Evolutionary conservation across 2,797 vertebrate species (phyloP), one percentile per base, ranked within the genome.

Genomic region (Pseudocheirus occidentalis): DNA sequence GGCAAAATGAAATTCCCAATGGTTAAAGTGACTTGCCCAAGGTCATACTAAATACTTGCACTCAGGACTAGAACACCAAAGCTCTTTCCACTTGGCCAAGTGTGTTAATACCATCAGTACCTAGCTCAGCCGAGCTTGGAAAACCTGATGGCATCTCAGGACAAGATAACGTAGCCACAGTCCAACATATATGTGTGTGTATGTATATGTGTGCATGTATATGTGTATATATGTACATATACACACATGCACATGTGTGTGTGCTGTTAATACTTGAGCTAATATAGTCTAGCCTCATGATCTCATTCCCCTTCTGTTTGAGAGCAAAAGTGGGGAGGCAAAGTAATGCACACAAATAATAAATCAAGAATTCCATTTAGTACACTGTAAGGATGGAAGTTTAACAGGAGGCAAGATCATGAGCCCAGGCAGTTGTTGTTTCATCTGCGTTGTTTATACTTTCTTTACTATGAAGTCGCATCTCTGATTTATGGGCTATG

Each of bases 361-460:
- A 27, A 1, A 56, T 62, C 0, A 94, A 50, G 46, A 95, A 90
- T 93, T 92, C 95, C 81, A 73, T 91, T 91, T 73, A 94, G 52
- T 53, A 90, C 92, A 29, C 9, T 62, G 92, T 62, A 95, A 95
- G 94, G 24, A 12, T 91, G 10, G 11, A 96, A 10, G 24, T 40
- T 93, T 91, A 54, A 6, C 55, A 55, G 53, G 89, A 93, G 53
- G 50, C 28, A 95, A 97, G 93, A 92, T 90, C 31, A 46, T 58
- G 54, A 96, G 93, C 46, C 46, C 55, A 95, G 96, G 31, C 29
- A 93, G 90, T 55, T 59, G 27, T 87, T 93, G 13, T 66, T 92
- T 90, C 27, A 90, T n/a, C 40, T 9, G 57, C 81, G 58, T 93
- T 54, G 81, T 93, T 95, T 95, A 94, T 3, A 93, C 11, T 92